Conservation (phyloP, 1,140 invertebrate species). For the Ceratosolen solmsi region DNA sequence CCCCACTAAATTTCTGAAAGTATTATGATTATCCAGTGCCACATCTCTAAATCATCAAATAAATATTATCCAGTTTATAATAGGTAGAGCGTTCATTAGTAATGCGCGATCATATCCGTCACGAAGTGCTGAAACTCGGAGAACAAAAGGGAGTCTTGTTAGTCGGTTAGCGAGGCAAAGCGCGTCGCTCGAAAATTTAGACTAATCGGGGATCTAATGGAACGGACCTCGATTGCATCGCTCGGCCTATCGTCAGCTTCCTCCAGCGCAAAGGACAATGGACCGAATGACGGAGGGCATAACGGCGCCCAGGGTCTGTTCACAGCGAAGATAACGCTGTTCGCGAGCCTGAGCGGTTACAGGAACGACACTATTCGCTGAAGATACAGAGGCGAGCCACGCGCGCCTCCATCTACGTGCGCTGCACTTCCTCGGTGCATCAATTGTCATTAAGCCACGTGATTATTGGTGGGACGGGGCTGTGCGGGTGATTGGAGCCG, state of each 20-base stretch:
- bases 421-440: conserved; percentile 58
- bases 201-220: conserved; percentile 53
- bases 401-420: background rate
- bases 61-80: background rate
- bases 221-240: conserved; percentile 32
- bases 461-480: conserved; percentile 62
- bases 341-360: background rate
- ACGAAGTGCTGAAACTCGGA: conserved; percentile 33
- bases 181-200: conserved; percentile 43
- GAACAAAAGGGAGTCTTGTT: conserved; percentile 13
- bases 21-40: background rate
- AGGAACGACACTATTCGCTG: conserved; percentile 32
- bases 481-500: too few species aligned
- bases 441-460: conserved; percentile 72
- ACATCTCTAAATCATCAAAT: background rate
- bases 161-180: background rate
- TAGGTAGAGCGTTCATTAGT: background rate
- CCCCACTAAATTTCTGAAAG: too few species aligned
- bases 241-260: conserved; percentile 4
- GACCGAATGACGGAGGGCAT: background rate
- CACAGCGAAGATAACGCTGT: conserved; percentile 41
- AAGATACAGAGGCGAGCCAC: conserved; percentile 12
- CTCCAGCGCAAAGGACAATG: conserved; percentile 27
- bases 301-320: conserved; percentile 30
- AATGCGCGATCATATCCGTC: conserved; percentile 18